Percentiles rank a stretch among this genome's conserved stretches.
phyloP scores from a whole-genome alignment of 2,113 vertebrate species.

The Cinclus mexicanus region DNA sequence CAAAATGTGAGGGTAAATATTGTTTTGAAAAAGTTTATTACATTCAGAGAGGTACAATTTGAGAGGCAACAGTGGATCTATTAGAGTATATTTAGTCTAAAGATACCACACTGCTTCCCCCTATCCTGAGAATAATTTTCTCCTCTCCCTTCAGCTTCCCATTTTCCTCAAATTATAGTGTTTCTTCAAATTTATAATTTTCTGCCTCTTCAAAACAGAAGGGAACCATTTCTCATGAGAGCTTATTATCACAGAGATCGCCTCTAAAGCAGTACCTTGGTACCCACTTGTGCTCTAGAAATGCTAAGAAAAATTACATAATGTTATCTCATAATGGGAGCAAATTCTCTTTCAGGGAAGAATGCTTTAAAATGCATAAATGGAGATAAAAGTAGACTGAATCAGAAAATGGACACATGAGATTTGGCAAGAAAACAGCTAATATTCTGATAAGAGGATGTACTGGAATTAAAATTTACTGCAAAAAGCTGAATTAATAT shows the following conservation, averaged over 20 bases:
- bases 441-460: not conserved
- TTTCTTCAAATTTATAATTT: not conserved
- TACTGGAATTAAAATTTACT: not conserved
- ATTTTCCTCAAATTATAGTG: not conserved
- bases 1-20: not conserved
- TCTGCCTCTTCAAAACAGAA: slow-evolving; percentile 12
- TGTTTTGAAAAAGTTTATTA: not conserved
- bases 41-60: not conserved
- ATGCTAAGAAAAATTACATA: not conserved
- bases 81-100: not conserved
- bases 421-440: not conserved
- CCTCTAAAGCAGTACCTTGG: not conserved
- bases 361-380: not conserved
- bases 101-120: not conserved
- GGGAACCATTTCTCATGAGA: not conserved
- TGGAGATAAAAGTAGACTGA: not conserved
- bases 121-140: not conserved
- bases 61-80: not conserved
- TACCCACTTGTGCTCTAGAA: not conserved
- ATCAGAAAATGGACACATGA: not conserved
- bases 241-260: not conserved
- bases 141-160: not conserved
- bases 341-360: not conserved
- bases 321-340: not conserved
- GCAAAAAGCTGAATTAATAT: not conserved